Evolutionary conservation across 2,113 vertebrate species (phyloP).

Genomic region (Oxyura jamaicensis): DNA sequence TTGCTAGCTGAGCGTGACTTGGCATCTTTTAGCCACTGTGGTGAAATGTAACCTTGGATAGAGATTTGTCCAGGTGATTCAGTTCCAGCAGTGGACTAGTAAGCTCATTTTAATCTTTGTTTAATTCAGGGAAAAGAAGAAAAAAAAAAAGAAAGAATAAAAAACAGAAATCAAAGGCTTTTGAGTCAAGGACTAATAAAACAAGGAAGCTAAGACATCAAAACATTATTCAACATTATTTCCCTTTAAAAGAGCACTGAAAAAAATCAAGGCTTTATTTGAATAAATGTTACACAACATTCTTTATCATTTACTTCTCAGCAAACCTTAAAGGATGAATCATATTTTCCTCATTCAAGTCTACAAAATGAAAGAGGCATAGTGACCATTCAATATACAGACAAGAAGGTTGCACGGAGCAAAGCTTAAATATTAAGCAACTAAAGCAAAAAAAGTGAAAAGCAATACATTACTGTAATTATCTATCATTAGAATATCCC

Average conservation of each 20-base stretch:
- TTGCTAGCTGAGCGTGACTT: not conserved
- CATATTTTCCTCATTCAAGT: slow-evolving; percentile 79
- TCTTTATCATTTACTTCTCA: slow-evolving; percentile 83
- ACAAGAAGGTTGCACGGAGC: slow-evolving; percentile 79
- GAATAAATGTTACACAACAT: slow-evolving; percentile 84
- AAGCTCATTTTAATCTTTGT: not conserved
- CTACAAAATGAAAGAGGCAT: slow-evolving; percentile 82
- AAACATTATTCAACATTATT: slow-evolving; percentile 22
- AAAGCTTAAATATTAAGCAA: slow-evolving; percentile 90
- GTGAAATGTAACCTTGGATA: not conserved
- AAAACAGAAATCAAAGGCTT: not conserved
- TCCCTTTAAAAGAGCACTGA: slow-evolving; percentile 76
- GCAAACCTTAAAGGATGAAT: slow-evolving; percentile 80
- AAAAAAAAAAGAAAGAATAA: not conserved
- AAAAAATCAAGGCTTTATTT: slow-evolving; percentile 85
- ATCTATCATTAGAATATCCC: slow-evolving; percentile 78
- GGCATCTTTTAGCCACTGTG: not conserved
- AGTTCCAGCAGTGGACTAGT: not conserved
- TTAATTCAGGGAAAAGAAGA: not conserved
- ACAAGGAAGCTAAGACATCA: not conserved
- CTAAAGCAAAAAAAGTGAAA: slow-evolving; percentile 82
- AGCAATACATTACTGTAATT: slow-evolving; percentile 77
- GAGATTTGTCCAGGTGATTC: not conserved
- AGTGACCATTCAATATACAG: slow-evolving; percentile 79
- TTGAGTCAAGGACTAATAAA: not conserved